A percentile compares a stretch with the other conserved stretches of the same genome.
Evolutionary conservation across 2,797 vertebrate genomes (phyloP).

Genomic region (Ctenosaura bakeri): DNA sequence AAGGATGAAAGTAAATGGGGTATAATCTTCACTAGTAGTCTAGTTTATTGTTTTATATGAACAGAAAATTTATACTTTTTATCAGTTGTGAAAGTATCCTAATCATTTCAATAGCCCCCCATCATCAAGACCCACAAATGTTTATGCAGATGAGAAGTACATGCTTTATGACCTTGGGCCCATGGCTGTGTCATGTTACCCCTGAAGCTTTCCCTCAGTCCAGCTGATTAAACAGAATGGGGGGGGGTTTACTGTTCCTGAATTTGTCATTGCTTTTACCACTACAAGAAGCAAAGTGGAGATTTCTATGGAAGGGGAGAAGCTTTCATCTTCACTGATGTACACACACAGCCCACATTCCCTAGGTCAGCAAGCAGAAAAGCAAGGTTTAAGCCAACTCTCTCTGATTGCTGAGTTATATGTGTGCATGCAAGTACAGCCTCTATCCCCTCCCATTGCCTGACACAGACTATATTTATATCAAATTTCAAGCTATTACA

Average conservation of each 20-base stretch:
- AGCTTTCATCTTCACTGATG: not conserved
- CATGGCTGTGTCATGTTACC: not conserved
- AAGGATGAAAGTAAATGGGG: not conserved
- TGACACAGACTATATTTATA: not conserved
- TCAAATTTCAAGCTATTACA: not conserved
- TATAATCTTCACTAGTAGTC: not conserved
- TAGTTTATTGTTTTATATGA: not conserved
- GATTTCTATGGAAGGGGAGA: not conserved
- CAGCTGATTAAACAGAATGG: not conserved
- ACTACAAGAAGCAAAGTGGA: not conserved
- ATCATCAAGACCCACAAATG: not conserved
- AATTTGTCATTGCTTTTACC: not conserved
- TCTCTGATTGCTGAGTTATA: not conserved
- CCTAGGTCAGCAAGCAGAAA: not conserved
- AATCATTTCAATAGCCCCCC: not conserved
- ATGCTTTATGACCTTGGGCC: not conserved
- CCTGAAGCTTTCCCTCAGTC: not conserved
- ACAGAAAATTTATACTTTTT: not conserved
- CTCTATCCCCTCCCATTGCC: too few species aligned
- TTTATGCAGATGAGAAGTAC: not conserved
- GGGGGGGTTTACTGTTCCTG: not conserved
- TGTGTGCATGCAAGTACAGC: not conserved
- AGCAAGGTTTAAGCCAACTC: not conserved
- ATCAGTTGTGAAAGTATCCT: not conserved
- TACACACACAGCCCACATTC: not conserved